Base-by-base conservation (phyloP, 2,797 vertebrate genomes). In the Ataeniobius toweri region DNA sequence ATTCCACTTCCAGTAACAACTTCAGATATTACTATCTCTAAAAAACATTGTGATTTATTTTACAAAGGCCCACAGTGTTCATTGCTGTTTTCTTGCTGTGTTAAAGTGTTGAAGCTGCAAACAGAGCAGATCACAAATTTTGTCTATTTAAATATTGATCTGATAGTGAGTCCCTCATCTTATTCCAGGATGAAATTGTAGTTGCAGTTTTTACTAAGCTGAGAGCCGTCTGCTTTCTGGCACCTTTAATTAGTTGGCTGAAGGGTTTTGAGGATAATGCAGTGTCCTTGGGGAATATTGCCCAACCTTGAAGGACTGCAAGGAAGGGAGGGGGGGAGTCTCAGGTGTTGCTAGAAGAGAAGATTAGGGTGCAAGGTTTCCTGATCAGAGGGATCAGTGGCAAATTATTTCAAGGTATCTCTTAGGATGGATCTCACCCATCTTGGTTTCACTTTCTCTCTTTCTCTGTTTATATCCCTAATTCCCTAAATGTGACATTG, bases 231-330 rank as follows among this genome's bases (percentile, higher is more conserved):
- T 63, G 67, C 73, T 74, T 86, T 73, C 82, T 87, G 83, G 80
- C 84, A 85, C 91, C 78, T 90, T 91, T 91, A 88, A 93, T 92
- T 91, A 88, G 87, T 78, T 85, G 85, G 82, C 87, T 82, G 56
- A 88, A 85, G 85, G 87, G 84, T 87, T 80, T 90, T 90, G 85
- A 71, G 83, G 83, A 88, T 86, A 88, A 89, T 79, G 73, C 81
- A 78, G 50, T 1, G 69, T 73, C 91, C 88, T 93, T 91, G 88
- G 87, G 89, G 85, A 87, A 86, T 83, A 76, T 84, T 88, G 84
- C 79, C 85, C 77, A 51, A 79, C 80, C 88, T 80, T 89, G 81
- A 89, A 92, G 89, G 88, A 86, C 55, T 26, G 3, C 84, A 82
- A 75, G 79, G 28, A 76, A 69, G 50, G 59, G 63, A 41, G 36